Evolutionary conservation across 2,113 vertebrate species (phyloP).

Genomic region (Potamarius usumacintae): DNA sequence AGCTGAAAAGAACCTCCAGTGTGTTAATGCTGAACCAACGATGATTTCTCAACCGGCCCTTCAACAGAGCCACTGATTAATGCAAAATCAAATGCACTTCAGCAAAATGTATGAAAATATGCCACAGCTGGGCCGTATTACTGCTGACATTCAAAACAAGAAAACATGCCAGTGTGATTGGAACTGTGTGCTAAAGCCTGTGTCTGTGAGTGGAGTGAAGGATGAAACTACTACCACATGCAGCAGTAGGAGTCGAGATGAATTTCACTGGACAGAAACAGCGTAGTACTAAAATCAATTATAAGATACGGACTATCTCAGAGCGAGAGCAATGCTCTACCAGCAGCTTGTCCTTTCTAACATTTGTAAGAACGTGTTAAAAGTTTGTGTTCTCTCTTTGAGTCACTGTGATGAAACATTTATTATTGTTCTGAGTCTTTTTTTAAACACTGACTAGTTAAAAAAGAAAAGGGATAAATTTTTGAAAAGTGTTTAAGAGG

Average conservation of each 20-base stretch:
- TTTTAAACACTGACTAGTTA: background rate
- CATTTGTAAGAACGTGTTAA: background rate
- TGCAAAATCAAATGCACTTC: constrained; percentile 56
- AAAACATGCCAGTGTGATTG: constrained; percentile 65
- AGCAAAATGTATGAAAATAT: constrained; percentile 58
- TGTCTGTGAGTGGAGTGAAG: constrained; percentile 46
- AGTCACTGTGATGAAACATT: background rate
- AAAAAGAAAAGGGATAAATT: background rate
- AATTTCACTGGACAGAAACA: constrained; percentile 5
- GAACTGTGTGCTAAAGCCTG: constrained; percentile 64
- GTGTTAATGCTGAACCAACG: background rate
- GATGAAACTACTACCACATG: constrained; percentile 66
- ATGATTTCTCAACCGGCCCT: constrained; percentile 47
- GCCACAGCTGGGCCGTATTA: constrained; percentile 67
- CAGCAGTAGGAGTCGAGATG: constrained; percentile 31
- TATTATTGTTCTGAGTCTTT: background rate
- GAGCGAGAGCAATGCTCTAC: background rate
- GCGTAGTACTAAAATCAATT: background rate
- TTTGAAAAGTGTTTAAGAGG: background rate
- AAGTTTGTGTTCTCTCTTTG: background rate
- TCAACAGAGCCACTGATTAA: constrained; percentile 59
- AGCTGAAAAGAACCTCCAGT: background rate
- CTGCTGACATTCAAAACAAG: constrained; percentile 65
- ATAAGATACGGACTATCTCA: background rate
- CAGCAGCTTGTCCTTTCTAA: background rate